Percentiles rank a stretch among this genome's conserved stretches.
phyloP scores from a whole-genome alignment of 2,113 vertebrate genomes.

The Gopherus evgoodei region DNA sequence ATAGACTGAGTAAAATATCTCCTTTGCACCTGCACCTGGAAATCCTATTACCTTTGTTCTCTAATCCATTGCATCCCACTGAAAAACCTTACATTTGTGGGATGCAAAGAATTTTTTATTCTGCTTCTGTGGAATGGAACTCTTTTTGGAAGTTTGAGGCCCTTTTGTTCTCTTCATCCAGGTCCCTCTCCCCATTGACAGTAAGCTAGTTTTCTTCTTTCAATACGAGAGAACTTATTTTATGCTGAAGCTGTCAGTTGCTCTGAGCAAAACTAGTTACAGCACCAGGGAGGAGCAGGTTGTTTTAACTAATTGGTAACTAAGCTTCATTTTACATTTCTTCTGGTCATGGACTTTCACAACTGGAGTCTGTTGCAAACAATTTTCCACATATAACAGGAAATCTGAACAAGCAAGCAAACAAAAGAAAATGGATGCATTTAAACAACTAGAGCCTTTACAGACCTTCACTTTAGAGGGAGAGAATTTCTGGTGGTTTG shows the following conservation, averaged over 20 bases:
- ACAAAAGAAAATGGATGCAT: not conserved
- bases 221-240: not conserved
- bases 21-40: not conserved
- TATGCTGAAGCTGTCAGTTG: not conserved
- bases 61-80: not conserved
- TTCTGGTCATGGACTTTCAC: not conserved
- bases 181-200: not conserved
- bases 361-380: not conserved
- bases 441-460: not conserved
- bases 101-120: not conserved
- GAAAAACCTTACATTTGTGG: not conserved
- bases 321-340: not conserved
- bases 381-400: not conserved
- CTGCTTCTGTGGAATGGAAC: not conserved
- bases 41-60: not conserved
- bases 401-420: not conserved
- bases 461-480: not conserved
- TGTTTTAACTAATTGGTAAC: not conserved
- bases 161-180: not conserved
- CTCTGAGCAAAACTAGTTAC: not conserved
- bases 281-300: not conserved
- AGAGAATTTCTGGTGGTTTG: accelerated
- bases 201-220: not conserved
- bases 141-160: not conserved
- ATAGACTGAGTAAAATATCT: not conserved